A percentile compares a stretch with the other conserved stretches of the same genome.
Evolutionary conservation across 1,140 invertebrate genomes (phyloP).

Genomic region (Holotrichia oblita): DNA sequence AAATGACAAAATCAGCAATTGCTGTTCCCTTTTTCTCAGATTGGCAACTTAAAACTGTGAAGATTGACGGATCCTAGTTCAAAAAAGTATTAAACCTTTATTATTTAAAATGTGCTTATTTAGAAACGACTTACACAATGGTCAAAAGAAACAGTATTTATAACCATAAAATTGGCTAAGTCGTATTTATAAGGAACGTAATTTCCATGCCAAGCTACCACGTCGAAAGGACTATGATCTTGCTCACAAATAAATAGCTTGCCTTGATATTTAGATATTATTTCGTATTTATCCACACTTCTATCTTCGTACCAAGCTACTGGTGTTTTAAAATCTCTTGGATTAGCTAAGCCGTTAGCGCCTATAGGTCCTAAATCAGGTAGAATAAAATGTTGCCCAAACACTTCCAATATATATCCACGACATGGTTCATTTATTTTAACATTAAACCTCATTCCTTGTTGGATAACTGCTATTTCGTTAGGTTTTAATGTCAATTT

Average conservation of each 20-base stretch:
- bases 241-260: conserved; percentile 84
- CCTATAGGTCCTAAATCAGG: conserved; percentile 97
- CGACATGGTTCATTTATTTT: conserved; percentile 79
- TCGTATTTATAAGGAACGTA: conserved; percentile 98
- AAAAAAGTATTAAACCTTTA: not conserved
- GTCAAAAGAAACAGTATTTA: conserved; percentile 97
- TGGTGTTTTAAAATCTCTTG: conserved; percentile 93
- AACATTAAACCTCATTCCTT: conserved; percentile 94
- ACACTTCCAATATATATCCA: conserved; percentile 97
- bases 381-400: conserved; percentile 90
- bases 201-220: conserved; percentile 99
- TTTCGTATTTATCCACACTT: conserved; percentile 72
- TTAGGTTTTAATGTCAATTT: conserved; percentile 88
- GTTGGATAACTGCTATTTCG: conserved; percentile 97
- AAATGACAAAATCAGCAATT: conserved; percentile 98
- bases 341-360: conserved; percentile 96
- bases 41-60: conserved; percentile 96
- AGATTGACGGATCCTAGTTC: conserved; percentile 94
- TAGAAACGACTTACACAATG: conserved; percentile 82
- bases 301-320: conserved; percentile 86
- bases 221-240: conserved; percentile 95
- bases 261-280: conserved; percentile 93
- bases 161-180: conserved; percentile 91
- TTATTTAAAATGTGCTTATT: not conserved
- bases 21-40: conserved; percentile 89